Conservation (phyloP, 2,888 invertebrate genomes). For the Lucinisca nassula region DNA sequence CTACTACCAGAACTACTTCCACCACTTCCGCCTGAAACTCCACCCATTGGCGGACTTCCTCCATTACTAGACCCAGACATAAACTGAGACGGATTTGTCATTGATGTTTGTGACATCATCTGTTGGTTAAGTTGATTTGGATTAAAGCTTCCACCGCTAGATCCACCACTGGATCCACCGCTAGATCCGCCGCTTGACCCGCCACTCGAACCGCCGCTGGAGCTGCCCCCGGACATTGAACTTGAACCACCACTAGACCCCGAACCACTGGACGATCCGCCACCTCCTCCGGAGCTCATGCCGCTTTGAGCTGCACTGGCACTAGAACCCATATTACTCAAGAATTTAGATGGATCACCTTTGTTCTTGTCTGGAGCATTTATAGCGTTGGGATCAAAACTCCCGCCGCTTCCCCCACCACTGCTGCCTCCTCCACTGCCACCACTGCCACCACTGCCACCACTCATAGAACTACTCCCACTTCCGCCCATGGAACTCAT, state of each 20-base stretch:
- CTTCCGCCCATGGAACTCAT: background rate
- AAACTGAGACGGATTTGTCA: conserved; percentile 35
- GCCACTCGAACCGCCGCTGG: conserved; percentile 9
- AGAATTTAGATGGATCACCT: conserved; percentile 66
- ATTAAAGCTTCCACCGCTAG: conserved; percentile 48
- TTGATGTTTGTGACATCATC: conserved; percentile 43
- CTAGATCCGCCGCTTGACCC: conserved; percentile 8
- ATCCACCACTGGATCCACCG: conserved; percentile 31
- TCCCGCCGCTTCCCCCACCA: conserved; percentile 33
- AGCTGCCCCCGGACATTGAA: conserved; percentile 3
- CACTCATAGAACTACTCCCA: background rate
- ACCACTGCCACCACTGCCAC: background rate
- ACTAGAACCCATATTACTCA: conserved; percentile 57
- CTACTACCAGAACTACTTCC: background rate
- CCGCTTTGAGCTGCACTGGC: conserved; percentile 43
- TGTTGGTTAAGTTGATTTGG: conserved; percentile 61
- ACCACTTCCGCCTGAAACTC: background rate
- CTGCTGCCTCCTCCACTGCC: conserved; percentile 23
- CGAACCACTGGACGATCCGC: background rate
- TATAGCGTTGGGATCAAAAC: conserved; percentile 48
- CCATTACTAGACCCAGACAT: conserved; percentile 42
- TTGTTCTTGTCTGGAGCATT: conserved; percentile 68
- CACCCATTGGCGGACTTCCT: conserved; percentile 37
- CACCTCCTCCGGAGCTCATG: conserved; percentile 39
- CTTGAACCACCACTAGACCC: conserved; percentile 22